Evolutionary conservation across 2,888 invertebrate genomes (phyloP), one percentile per base, ranked within the genome.

Genomic region (Rapana venosa): DNA sequence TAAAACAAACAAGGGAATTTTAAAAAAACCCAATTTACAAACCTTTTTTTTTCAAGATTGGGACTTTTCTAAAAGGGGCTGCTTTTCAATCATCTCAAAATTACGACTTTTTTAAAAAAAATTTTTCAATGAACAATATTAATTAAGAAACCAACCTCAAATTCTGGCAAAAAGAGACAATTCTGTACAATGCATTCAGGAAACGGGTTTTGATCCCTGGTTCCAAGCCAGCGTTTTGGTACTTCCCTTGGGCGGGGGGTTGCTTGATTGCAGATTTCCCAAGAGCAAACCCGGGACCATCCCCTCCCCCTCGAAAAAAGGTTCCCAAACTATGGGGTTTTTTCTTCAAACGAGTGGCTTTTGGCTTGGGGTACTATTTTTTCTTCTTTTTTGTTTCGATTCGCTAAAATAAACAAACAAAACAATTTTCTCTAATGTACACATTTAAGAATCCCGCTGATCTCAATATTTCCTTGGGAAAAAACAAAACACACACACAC

Each of bases 161-260:
- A 96, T 93, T 96, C 96, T 32, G 96, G 96, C 30, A 96, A 96
- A 66, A 94, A 94, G 26, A 96, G 90, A 26, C 96, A 92, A 6
- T 96, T 96, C 90, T 96, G 96, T 20, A 96, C 91, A 13, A 96
- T 22, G 96, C 95, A 90, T 96, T 96, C 15, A 96, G 93, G 92
- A 96, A 96, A 92, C 96, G 96, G 22, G 96, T 96, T n/a, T n/a
- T 17, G 96, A 96, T 90, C 96, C 96, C 92, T 96, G 96, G 91
- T 96, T 96, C 88, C 94, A 94, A 91, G 94, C 93, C 58, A 96
- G 91, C n/a, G n/a, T n/a, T 20, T 93, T 93, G 90, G 94, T 93
- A 17, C 92, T 91, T 13, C 91, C 88, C 81, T 95, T 91, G 93
- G 77, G 91, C 85, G 13, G 94, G 94, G 8, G 95, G 94, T 1